Evolutionary conservation across 2,888 invertebrate species (phyloP).

Genomic region (Eledona agricola): DNA sequence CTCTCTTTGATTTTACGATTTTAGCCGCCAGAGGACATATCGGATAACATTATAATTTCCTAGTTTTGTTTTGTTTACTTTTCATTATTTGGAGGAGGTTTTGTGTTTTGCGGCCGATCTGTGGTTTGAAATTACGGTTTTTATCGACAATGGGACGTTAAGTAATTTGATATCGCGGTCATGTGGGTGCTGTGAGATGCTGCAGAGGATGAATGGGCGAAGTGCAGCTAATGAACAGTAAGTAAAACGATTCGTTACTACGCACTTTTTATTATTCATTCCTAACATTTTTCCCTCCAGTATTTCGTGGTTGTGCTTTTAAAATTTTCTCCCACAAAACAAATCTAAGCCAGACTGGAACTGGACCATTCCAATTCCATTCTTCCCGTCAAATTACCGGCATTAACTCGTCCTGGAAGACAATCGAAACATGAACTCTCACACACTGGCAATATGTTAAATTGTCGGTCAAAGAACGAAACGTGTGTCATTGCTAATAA

Average conservation of each 20-base stretch:
- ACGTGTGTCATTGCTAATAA: conserved; percentile 15
- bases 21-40: conserved; percentile 34
- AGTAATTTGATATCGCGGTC: conserved; percentile 25
- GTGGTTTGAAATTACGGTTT: conserved; percentile 45
- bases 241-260: too few species aligned
- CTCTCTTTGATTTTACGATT: conserved; percentile 18
- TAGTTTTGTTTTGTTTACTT: conserved; percentile 31
- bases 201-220: neutral
- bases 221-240: too few species aligned
- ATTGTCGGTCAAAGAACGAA: conserved; percentile 10
- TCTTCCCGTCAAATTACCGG: too few species aligned
- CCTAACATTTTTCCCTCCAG: too few species aligned
- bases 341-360: too few species aligned
- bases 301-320: too few species aligned
- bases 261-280: too few species aligned
- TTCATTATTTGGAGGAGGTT: conserved; percentile 23
- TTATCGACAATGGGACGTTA: conserved; percentile 25
- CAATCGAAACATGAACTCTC: too few species aligned
- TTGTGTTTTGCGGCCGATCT: conserved; percentile 30
- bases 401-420: too few species aligned
- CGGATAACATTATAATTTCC: conserved; percentile 44
- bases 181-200: conserved; percentile 19
- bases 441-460: conserved; percentile 25
- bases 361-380: too few species aligned
- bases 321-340: too few species aligned